Conservation (phyloP, 2,113 vertebrate species). For the Parus major region DNA sequence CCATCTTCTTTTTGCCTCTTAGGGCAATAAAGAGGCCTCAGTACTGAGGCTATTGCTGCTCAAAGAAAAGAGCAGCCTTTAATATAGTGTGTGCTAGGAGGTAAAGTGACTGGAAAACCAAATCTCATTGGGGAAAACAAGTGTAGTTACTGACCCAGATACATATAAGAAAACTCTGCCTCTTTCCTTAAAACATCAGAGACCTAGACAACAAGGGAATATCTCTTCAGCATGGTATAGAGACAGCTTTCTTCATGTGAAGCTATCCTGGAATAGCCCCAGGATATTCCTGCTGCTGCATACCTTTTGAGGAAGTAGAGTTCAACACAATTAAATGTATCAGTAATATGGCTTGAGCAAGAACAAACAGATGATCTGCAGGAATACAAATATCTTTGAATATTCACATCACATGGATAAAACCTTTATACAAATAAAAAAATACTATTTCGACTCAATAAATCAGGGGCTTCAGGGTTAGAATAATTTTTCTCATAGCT, state of each 20-base stretch:
- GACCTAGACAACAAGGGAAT: constrained; percentile 9
- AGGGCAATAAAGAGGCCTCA: neutral
- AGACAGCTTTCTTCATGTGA: neutral
- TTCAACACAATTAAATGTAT: neutral
- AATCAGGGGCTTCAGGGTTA: neutral
- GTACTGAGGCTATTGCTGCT: neutral
- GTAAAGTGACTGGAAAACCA: constrained; percentile 13
- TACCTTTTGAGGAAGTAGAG: neutral
- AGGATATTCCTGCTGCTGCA: neutral
- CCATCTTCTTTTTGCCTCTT: neutral
- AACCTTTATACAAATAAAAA: neutral
- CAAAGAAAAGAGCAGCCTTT: neutral
- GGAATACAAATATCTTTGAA: neutral
- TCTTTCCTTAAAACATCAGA: constrained; percentile 39
- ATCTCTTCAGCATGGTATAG: neutral
- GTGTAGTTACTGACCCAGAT: constrained; percentile 41
- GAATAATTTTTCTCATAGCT: neutral
- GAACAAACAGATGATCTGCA: neutral
- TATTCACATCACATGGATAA: neutral
- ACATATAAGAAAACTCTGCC: constrained; percentile 20
- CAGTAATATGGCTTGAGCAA: neutral
- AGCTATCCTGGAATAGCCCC: neutral
- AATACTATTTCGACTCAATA: neutral
- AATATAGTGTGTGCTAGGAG: neutral
- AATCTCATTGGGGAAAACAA: constrained; percentile 1